Evolutionary conservation across 1,140 invertebrate genomes (phyloP), one percentile per base, ranked within the genome.

Genomic region (Aphidius ervi): DNA sequence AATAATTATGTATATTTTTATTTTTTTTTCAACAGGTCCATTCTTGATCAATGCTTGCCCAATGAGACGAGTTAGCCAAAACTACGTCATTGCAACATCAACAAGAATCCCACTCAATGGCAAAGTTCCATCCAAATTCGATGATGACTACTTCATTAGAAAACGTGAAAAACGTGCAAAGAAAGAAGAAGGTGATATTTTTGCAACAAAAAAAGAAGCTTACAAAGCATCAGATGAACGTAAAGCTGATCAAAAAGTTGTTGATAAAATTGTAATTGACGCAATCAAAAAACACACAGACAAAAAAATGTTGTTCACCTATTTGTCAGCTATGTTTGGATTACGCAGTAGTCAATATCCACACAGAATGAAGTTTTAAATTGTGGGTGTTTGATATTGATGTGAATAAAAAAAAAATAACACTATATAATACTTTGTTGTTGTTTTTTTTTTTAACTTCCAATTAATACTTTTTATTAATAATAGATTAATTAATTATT

Each of bases 351-450:
- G 90, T 74, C 92, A 98, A 79, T 97, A 88, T 81, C 95, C 97
- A 64, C 97, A 99, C 82, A 88, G 92, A 77, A 86, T 99, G 88
- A 88, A 90, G 70, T 99, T 99, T 84, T 99, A 93, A 90, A 45
- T 41, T 56, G 23, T 31, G 2, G 23, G 23, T 31, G 23, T 31
- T 31, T 31, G 23, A 3, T 31, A 31, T 31, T 31, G 23, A 31
- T 31, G 2, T 31, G 2, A 31, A 31, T 31, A 31, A 31, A 31
- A 31, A 3, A 31, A 3, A 31, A 31, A 31, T 31, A 31, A 31
- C 1, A 31, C 23, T 31, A 2, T 31, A 31, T 31, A 31, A 31
- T 31, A 31, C 4, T 3, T 31, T 3, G 23, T 31, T 31, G 23
- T 3, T 31, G 16, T 31, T 31, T 31, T 31, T 31, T 31, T 31